Percentiles rank a stretch among this genome's conserved stretches.
Conservation (phyloP, 2,113 vertebrate species). For the Sebastes fasciatus region DNA sequence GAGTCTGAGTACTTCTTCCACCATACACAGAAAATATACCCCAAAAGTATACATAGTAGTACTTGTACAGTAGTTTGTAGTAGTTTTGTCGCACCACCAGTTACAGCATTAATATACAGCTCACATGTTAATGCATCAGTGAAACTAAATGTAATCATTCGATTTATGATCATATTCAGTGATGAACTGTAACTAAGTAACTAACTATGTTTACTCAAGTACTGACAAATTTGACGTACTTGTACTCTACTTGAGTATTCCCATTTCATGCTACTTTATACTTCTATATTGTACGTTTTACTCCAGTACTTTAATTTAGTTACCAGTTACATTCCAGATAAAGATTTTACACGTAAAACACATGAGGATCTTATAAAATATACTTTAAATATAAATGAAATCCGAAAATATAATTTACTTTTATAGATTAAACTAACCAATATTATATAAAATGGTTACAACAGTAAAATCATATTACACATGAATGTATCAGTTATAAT, state of each 20-base stretch:
- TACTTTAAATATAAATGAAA: not conserved
- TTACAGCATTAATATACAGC: not conserved
- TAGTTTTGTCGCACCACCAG: too few species aligned
- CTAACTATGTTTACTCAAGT: not conserved
- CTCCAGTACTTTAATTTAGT: not conserved
- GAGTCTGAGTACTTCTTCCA: not conserved
- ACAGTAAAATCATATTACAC: not conserved
- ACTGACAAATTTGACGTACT: not conserved
- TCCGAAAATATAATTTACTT: too few species aligned
- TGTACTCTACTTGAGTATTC: not conserved
- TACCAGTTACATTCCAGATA: not conserved
- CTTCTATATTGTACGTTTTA: not conserved
- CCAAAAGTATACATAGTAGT: not conserved
- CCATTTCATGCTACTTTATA: not conserved
- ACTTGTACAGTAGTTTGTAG: too few species aligned
- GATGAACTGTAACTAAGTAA: too few species aligned
- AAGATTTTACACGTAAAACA: not conserved
- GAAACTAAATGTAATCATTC: too few species aligned
- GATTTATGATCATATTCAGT: too few species aligned
- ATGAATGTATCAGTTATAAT: not conserved
- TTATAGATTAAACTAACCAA: not conserved
- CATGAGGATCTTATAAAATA: not conserved
- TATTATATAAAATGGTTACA: not conserved
- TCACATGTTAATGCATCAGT: not conserved
- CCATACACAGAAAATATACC: too few species aligned